Base-by-base conservation (phyloP, 2,888 invertebrate species). In the Gryllus longicercus region DNA sequence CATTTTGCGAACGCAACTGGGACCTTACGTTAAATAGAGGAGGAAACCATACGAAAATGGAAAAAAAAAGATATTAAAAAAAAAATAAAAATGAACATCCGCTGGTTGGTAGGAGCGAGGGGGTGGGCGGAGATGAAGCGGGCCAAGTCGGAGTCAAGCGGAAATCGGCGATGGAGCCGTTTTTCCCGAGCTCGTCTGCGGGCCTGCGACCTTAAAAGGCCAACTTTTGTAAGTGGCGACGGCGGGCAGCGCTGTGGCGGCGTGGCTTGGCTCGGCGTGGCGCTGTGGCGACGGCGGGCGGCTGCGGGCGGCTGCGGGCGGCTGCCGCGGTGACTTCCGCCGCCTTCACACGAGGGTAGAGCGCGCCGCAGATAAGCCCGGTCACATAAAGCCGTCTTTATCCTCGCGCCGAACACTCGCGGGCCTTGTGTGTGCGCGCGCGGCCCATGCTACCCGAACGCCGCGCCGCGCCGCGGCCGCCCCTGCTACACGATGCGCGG, bases 341-440 rank as follows among this genome's bases (percentile, higher is more conserved):
- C 38, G 38, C 38, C 38, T 38, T 38, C 38, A 38, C 38, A 38
- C 38, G 38, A 38, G 38, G 38, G 38, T 38, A 38, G 38, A 38
- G 38, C 38, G 38, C 63, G 16, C 63, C 63, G 63, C 63, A 63
- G 63, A 63, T 63, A 63, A 63, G 63, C 63, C 63, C 63, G 16
- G 63, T n/a, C n/a, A n/a, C 63, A 63, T 63, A 63, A 63, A 63
- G 63, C 63, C 63, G 63, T 63, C 63, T 63, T 63, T 63, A 63
- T 63, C 63, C 63, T 63, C 63, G 63, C 63, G n/a, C 63, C 63
- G 63, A 63, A 63, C 63, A 63, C 63, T 63, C 63, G 63, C n/a
- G n/a, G 63, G 16, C 63, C 63, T 63, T 63, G 63, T 63, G 63
- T 63, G 63, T 14, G 63, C 63, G 10, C 63, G 63, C 63, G 14